phyloP scores from a whole-genome alignment of 2,888 invertebrate genomes.

The Stenolophus ochropezus region DNA sequence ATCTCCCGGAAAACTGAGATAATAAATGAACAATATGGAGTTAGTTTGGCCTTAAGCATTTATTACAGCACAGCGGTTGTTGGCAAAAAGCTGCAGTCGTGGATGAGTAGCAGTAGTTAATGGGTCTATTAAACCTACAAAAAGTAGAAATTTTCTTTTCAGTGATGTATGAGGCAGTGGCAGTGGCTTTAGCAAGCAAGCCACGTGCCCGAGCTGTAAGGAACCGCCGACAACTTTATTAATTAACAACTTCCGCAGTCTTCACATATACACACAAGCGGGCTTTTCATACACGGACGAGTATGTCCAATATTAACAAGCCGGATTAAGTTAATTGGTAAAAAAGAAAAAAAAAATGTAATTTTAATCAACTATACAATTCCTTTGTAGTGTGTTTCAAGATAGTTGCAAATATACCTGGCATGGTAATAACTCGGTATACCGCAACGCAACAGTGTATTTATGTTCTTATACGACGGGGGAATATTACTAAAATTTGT shows the following conservation, averaged over 20 bases:
- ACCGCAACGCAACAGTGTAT: too few species aligned
- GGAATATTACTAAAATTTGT: too few species aligned
- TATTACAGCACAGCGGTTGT: neutral
- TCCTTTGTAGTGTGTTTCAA: too few species aligned
- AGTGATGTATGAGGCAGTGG: neutral
- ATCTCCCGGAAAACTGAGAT: neutral
- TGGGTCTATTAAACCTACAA: neutral
- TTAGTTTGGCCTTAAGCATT: neutral
- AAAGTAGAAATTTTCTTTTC: neutral
- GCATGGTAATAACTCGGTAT: too few species aligned
- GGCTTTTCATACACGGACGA: neutral
- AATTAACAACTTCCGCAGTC: slow-evolving; percentile 3
- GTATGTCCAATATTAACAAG: neutral
- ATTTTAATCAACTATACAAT: too few species aligned
- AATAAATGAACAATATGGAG: neutral
- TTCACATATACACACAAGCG: neutral
- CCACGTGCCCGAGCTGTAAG: neutral
- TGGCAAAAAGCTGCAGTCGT: neutral
- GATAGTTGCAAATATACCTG: too few species aligned
- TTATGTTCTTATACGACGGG: too few species aligned
- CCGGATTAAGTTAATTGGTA: too few species aligned
- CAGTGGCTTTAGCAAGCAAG: neutral
- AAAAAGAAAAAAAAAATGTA: too few species aligned
- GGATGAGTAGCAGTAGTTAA: neutral
- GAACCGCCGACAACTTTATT: slow-evolving; percentile 1